Evolutionary conservation across 2,113 vertebrate species (phyloP).

Genomic region (Cyanistes caeruleus): DNA sequence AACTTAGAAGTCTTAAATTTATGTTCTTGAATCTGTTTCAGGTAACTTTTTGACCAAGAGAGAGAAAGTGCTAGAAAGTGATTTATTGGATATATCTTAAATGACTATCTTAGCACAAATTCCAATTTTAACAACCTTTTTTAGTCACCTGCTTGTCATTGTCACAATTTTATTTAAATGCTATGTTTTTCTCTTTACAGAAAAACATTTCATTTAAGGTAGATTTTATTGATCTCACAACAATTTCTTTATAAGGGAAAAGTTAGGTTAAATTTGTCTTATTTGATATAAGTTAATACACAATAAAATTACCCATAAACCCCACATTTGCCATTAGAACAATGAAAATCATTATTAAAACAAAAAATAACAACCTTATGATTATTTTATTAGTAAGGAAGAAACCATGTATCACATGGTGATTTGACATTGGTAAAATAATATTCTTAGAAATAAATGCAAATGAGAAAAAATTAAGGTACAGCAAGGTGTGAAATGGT

Average conservation of each 20-base stretch:
- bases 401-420: not conserved
- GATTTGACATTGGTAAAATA: not conserved
- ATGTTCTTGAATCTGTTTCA: not conserved
- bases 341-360: not conserved
- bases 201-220: not conserved
- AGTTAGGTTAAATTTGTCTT: not conserved
- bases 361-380: not conserved
- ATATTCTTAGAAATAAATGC: not conserved
- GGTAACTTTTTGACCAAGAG: not conserved
- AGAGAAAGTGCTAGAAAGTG: not conserved
- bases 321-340: not conserved
- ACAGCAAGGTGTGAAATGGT: not conserved
- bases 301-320: not conserved
- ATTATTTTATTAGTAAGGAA: not conserved
- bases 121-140: not conserved
- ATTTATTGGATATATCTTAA: not conserved
- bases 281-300: not conserved
- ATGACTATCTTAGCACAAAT: not conserved
- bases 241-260: not conserved
- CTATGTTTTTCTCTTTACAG: not conserved
- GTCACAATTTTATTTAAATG: not conserved
- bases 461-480: not conserved
- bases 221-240: not conserved
- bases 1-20: not conserved
- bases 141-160: not conserved